Base-by-base conservation (phyloP, 2,888 invertebrate species). In the Lepidochitona cinerea region DNA sequence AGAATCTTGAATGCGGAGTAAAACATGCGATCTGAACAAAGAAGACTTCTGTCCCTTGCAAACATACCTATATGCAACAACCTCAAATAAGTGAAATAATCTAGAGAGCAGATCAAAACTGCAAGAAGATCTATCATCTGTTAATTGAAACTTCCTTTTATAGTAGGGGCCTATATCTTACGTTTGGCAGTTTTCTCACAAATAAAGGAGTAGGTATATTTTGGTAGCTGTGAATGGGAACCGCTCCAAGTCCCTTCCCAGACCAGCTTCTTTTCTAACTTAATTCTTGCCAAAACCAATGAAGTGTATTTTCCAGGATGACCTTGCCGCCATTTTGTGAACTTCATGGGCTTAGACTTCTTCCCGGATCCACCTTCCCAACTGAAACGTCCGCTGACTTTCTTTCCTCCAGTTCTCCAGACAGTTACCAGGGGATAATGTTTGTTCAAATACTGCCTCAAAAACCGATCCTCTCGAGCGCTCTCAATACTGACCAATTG, bases 161-260 rank as follows among this genome's bases (percentile, higher is more conserved):
- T n/a, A n/a, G n/a, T n/a, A n/a, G n/a, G n/a, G n/a, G n/a, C n/a
- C n/a, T n/a, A n/a, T n/a, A n/a, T n/a, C 87, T 82, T 91, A 83
- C 93, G 90, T 73, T 91, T 90, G 64, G 92, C 91, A 29, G 90
- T 86, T 68, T 91, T 89, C 82, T 93, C 91, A 83, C 93, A 93
- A 69, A 93, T 89, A 77, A 91, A 92, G 0, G 92, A 89, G 78
- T 84, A 84, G 1, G 81, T 71, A 71, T 82, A 81, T 7, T 81
- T 70, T 0, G 84, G 85, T 65, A 83, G 71, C 53, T 84, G 81
- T 9, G 37, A 75, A 23, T 59, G 23, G 1, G 59, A 59, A 5
- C 86, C 87, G 0, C 78, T 66, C 85, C 85, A 84, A 6, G 77
- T 82, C 0, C 86, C 87, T 49, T 79, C 70, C 87, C 88, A 88